Evolutionary conservation across 1,140 invertebrate species (phyloP).

Genomic region (Thaumetopoea pityocampa): DNA sequence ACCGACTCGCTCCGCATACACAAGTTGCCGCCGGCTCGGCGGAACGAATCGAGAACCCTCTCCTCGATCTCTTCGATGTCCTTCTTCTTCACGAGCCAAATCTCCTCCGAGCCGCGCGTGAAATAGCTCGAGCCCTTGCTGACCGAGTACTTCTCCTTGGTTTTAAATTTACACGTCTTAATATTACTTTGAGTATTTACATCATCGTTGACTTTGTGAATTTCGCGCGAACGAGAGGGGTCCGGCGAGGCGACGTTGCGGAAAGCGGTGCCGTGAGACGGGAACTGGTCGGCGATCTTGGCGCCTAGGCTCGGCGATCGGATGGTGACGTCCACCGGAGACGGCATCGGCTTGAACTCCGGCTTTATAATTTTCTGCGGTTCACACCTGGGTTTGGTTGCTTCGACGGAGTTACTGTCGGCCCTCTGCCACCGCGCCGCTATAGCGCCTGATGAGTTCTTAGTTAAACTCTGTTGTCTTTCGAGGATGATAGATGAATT

Average conservation of each 20-base stretch:
- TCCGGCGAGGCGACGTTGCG: conserved; percentile 59
- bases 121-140: conserved; percentile 66
- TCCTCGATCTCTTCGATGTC: conserved; percentile 69
- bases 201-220: conserved; percentile 47
- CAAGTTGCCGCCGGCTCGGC: conserved; percentile 53
- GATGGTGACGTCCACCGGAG: conserved; percentile 55
- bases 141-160: conserved; percentile 58
- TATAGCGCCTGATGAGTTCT: conserved; percentile 28
- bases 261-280: conserved; percentile 64
- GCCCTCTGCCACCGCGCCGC: conserved; percentile 45
- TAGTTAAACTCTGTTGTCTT: conserved; percentile 39
- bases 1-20: conserved; percentile 47
- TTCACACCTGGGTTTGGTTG: conserved; percentile 33
- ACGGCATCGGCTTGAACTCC: conserved; percentile 59
- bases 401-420: conserved; percentile 34
- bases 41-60: conserved; percentile 60
- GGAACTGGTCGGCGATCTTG: conserved; percentile 59
- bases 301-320: conserved; percentile 57
- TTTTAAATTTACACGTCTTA: conserved; percentile 61
- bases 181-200: conserved; percentile 53
- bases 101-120: conserved; percentile 62
- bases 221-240: conserved; percentile 28
- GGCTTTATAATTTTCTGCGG: conserved; percentile 67
- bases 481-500: conserved; percentile 23
- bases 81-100: conserved; percentile 71